Evolutionary conservation across 64 coral and sea anemone genomes (phyloP), one percentile per base, ranked within the genome.

Genomic region (Dendrophyllia cribrosa): DNA sequence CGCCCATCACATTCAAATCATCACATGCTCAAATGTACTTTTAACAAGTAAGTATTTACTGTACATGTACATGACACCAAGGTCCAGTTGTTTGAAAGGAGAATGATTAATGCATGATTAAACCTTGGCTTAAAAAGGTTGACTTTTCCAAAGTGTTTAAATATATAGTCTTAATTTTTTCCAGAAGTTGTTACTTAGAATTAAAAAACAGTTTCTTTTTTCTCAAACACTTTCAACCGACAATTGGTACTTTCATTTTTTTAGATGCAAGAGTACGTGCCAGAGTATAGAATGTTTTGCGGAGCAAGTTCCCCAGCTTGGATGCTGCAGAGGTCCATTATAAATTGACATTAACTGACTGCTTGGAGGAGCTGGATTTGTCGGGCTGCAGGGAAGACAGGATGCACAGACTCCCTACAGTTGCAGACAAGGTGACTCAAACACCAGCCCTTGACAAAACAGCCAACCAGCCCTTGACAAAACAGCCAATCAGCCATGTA

Each of bases 181-280:
- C 58, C 15, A 10, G 58, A 59, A 1, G 7, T 15, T 59, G 58
- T 59, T 59, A 59, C 58, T 15, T 59, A 15, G 58, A 59, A 59
- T 59, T 59, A 59, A 59, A 59, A 7, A 59, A 59, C 7, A 10
- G 1, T 59, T 59, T 59, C 58, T 59, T 59, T 59, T 59, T 59
- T 59, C 58, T 59, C 58, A 59, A 3, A 21, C 21, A 43, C 13
- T 72, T 72, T 72, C 0, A 34, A 43, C 3, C 20, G 22, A 51
- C 17, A 70, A 34, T 70, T 45, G 47, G n/a, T 3, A 70, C 7
- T 43, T 25, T 48, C 16, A 19, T 47, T 26, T 24, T 72, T 19
- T 53, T 72, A 87, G 83, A 55, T 87, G 63, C 83, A 87, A 87
- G 83, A 87, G 47, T 87, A 6, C 63, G 83, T 14, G 11, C 83